Base-by-base conservation (phyloP, 2,888 invertebrate species). In the Diploptera punctata region DNA sequence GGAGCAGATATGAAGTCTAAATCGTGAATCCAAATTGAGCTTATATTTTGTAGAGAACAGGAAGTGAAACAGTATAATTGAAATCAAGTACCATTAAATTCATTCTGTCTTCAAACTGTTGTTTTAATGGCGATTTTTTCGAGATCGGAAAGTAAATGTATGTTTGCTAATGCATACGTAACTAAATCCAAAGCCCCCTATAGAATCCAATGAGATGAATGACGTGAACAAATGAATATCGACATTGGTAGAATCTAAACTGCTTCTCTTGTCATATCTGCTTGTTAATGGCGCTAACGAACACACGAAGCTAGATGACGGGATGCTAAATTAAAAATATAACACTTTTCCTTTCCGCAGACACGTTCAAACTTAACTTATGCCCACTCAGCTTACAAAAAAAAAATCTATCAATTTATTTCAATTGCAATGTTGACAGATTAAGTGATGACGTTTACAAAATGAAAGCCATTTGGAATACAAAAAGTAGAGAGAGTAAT, bases 211-310 rank as follows among this genome's bases (percentile, higher is more conserved):
- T 33, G 21, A n/a, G 43, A 60, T 68, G 68, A 68, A 33, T 68
- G 68, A 68, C 60, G 57, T 18, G 68, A 52, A 68, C 60, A 68
- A 68, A 68, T 68, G 68, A 60, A 68, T 68, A 68, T 68, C 68
- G 68, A 68, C 57, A 67, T 24, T 18, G 47, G 24, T 10, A 19
- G 52, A 13, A 7, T 33, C 33, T 33, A 33, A n/a, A 33, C 33
- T 33, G 33, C 33, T 33, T 24, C 52, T 24, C 52, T 52, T 24
- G 52, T 52, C 52, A 52, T 52, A 24, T 24, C 21, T 43, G 65
- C 16, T 16, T 65, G 38, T 43, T 43, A 65, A 38, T 61, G 18
- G 7, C 3, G 31, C 38, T 31, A 62, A 62, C 43, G 43, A 43
- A 62, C 21, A 24, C 16, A 16, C 54, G 19, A 13, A 24, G 13